These are phyloP conservation scores for Microcaecilia unicolor DNA, from an alignment of 2,797 vertebrate genomes.

Conservation along the genomic window DNA sequence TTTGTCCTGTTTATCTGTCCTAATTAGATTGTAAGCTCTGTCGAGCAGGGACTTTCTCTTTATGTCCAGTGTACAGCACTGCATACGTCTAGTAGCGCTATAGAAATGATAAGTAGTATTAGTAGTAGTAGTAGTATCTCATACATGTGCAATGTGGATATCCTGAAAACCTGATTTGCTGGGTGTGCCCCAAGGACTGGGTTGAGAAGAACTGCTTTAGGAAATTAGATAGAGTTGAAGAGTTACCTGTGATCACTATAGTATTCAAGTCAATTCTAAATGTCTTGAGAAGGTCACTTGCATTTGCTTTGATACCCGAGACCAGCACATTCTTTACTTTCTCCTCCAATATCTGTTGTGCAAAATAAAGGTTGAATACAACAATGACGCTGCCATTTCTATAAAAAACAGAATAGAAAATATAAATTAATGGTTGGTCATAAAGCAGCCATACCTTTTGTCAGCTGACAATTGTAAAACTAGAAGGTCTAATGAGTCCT, in stretches of 20 bases:
- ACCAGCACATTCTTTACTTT: conserved; percentile 41
- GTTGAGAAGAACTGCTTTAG: too few species aligned
- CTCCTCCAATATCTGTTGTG: conserved; percentile 20
- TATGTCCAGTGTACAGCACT: too few species aligned
- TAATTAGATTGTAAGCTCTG: too few species aligned
- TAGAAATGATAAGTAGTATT: too few species aligned
- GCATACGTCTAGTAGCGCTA: too few species aligned
- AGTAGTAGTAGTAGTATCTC: too few species aligned
- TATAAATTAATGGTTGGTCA: background rate
- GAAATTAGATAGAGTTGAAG: background rate
- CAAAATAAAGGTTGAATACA: conserved; percentile 45
- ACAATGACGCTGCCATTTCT: conserved; percentile 45
- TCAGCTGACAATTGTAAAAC: background rate
- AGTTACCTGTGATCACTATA: conserved; percentile 53
- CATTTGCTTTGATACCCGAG: conserved; percentile 33
- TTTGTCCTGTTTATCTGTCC: too few species aligned
- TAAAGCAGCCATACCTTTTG: too few species aligned
- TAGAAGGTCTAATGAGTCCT: accelerated
- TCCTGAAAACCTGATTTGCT: too few species aligned
- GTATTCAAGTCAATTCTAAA: conserved; percentile 51
- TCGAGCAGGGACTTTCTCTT: too few species aligned
- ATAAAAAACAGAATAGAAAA: conserved; percentile 18
- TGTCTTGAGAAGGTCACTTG: conserved; percentile 22
- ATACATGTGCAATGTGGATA: too few species aligned
- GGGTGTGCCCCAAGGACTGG: too few species aligned